Conservation (phyloP, 2,888 invertebrate species). For the Chymomyza amoena region DNA sequence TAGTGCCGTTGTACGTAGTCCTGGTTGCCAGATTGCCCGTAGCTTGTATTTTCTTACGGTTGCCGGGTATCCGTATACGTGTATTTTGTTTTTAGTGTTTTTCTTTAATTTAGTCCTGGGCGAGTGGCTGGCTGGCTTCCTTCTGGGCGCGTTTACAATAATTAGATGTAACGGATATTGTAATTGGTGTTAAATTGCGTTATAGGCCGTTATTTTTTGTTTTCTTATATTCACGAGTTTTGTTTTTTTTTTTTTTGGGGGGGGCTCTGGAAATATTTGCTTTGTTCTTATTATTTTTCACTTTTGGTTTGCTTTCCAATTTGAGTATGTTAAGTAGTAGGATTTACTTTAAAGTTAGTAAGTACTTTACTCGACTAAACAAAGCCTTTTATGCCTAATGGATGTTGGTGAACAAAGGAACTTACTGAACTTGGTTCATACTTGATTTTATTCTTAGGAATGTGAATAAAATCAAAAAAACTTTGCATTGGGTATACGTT, state of each 20-base stretch:
- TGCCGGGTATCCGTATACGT: slow-evolving; percentile 39
- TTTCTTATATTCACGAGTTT: slow-evolving; percentile 42
- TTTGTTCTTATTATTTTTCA: slow-evolving; percentile 1
- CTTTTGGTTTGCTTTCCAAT: slow-evolving; percentile 3
- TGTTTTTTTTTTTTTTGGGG: slow-evolving; percentile 13
- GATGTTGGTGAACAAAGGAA: no score
- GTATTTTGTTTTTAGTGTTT: slow-evolving; percentile 42
- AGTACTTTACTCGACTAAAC: no score
- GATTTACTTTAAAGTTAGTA: not conserved
- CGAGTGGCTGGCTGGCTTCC: slow-evolving; percentile 54
- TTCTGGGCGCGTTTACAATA: slow-evolving; percentile 64
- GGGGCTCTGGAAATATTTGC: not conserved
- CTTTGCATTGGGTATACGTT: no score
- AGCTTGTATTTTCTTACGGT: slow-evolving; percentile 43
- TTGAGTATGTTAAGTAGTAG: not conserved
- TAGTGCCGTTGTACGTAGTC: slow-evolving; percentile 12
- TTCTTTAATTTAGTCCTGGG: slow-evolving; percentile 66
- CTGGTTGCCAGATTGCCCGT: not conserved
- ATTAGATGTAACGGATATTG: slow-evolving; percentile 79
- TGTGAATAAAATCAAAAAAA: no score
- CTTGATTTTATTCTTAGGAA: no score
- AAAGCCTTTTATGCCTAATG: no score
- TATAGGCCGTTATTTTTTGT: slow-evolving; percentile 69
- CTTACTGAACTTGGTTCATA: no score
- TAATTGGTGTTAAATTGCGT: slow-evolving; percentile 79